Base-by-base conservation (phyloP, 2,113 vertebrate species). In the Pagrus major region DNA sequence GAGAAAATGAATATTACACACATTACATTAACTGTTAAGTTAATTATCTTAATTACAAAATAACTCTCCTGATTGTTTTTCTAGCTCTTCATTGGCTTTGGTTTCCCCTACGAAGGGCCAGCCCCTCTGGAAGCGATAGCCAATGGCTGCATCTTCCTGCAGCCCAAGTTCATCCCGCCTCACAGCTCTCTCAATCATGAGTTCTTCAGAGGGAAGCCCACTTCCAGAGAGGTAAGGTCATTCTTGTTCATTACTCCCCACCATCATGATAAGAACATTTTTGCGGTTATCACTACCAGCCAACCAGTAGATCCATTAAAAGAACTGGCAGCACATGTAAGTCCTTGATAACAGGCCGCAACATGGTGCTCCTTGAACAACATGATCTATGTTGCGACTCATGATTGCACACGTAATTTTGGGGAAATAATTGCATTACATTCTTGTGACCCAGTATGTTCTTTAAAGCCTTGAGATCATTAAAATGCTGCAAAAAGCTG, bases 181-280 rank as follows among this genome's bases (percentile, higher is more conserved):
- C 98, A 97, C 94, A 99, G 97, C 93, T 99, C 98, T 23, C 95
- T 98, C 83, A 99, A 99, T 91, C 97, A 99, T 0, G 97, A 99
- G 91, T 99, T 99, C 92, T 99, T 99, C 94, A 94, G 97, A 0
- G 98, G 98, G 23, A 99, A 99, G 55, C 98, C 98, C 6, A 99
- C 97, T 0, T 99, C 98, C 5, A 94, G 98, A 93, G 96, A 99
- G 95, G 98, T 94, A 83, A 89, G 71, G 63, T 23, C 58, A 16
- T 52, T 18, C 29, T 6, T 18, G 6, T 27, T 23, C 27, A 14
- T 20, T 41, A 42, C 3, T 82, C 42, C n/a, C n/a, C 39, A 61
- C 14, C 11, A 25, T 39, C 37, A 74, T 41, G 31, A 52, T 49
- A 6, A 52, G 21, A 41, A 52, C 14, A 56, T 46, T 46, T 59